Conservation (phyloP, 92 coral and sea anemone species). For the Epizoanthus stellaris region DNA sequence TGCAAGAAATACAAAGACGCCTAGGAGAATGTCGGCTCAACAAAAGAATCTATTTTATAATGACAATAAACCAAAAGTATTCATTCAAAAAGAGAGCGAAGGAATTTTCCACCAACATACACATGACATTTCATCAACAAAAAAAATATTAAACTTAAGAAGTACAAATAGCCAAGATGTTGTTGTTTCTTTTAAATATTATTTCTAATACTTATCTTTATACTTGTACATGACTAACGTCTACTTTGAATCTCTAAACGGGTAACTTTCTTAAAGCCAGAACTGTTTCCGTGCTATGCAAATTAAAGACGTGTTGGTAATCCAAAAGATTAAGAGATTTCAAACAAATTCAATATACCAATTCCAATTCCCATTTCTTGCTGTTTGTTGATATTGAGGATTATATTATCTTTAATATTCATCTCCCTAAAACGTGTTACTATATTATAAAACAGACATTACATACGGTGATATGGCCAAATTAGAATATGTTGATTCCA, state of each 20-base stretch:
- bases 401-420: too few species aligned
- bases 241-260: too few species aligned
- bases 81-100: constrained; percentile 11
- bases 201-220: too few species aligned
- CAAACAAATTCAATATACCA: constrained; percentile 13
- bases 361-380: neutral
- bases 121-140: neutral
- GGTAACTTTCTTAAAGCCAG: neutral
- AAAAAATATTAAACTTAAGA: neutral
- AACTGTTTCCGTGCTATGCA: neutral
- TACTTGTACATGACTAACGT: too few species aligned
- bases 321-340: neutral
- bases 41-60: constrained; percentile 1
- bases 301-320: neutral
- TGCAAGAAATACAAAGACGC: constrained; percentile 29
- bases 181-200: too few species aligned
- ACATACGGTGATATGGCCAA: too few species aligned
- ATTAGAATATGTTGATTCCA: too few species aligned
- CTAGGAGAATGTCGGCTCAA: neutral
- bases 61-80: neutral
- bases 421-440: too few species aligned
- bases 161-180: too few species aligned
- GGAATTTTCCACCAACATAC: constrained; percentile 13
- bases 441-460: too few species aligned
- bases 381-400: neutral